Evolutionary conservation across 1,140 invertebrate species (phyloP).

Genomic region (Antheraea pernyi): DNA sequence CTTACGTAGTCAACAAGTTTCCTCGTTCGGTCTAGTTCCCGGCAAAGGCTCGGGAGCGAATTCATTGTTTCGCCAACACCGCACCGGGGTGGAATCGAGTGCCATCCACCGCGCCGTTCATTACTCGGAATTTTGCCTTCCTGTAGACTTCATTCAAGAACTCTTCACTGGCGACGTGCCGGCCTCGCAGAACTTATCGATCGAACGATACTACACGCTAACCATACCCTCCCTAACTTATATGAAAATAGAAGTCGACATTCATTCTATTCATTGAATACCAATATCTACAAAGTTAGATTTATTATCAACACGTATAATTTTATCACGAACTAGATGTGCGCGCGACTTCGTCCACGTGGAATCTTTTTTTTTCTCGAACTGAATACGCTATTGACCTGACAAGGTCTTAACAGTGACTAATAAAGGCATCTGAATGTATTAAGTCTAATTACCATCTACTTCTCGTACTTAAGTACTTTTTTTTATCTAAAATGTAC

Average conservation of each 20-base stretch:
- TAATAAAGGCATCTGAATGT: too few species aligned
- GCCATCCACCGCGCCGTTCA: constrained; percentile 45
- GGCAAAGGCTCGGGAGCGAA: not conserved
- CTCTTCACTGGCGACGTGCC: constrained; percentile 16
- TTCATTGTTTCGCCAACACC: constrained; percentile 9
- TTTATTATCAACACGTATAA: not conserved
- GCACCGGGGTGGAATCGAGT: constrained; percentile 36
- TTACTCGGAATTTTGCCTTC: constrained; percentile 43
- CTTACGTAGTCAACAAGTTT: not conserved
- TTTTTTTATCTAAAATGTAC: too few species aligned
- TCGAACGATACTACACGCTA: not conserved
- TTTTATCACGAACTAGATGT: too few species aligned
- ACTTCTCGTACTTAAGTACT: too few species aligned
- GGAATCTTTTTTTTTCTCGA: too few species aligned
- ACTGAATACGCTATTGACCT: too few species aligned
- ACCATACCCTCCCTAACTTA: not conserved
- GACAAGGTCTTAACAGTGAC: too few species aligned
- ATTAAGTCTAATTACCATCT: too few species aligned
- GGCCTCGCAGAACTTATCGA: constrained; percentile 6
- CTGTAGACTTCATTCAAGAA: constrained; percentile 22
- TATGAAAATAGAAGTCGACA: not conserved
- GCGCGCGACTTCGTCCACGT: too few species aligned
- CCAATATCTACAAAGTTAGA: not conserved
- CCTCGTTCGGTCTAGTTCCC: not conserved
- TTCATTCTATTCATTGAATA: not conserved